phyloP scores from a whole-genome alignment of 2,113 vertebrate genomes.

The Circaetus gallicus region DNA sequence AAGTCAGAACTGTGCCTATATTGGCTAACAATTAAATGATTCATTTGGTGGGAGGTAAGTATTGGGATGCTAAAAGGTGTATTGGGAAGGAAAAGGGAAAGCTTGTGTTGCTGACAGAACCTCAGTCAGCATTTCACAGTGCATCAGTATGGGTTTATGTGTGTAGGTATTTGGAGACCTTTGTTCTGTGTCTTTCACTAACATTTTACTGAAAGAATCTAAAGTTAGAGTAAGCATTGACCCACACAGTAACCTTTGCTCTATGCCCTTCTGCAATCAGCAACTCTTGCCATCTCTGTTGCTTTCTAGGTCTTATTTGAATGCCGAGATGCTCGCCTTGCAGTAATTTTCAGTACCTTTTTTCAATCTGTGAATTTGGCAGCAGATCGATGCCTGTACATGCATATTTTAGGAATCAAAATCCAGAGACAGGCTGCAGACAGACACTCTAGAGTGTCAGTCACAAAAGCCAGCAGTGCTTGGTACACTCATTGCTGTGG shows the following conservation, averaged over 20 bases:
- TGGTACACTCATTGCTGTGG: neutral
- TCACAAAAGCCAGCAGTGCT: neutral
- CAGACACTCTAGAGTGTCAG: neutral
- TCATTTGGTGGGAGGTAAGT: neutral
- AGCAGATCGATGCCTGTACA: neutral
- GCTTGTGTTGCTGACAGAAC: neutral
- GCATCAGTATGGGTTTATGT: neutral
- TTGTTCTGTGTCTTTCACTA: neutral
- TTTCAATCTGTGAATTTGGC: neutral
- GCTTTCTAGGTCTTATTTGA: constrained; percentile 10
- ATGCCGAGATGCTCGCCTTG: neutral
- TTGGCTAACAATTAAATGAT: neutral
- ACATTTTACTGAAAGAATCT: neutral
- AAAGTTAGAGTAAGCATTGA: neutral
- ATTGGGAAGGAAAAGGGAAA: neutral
- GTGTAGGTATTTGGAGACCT: neutral
- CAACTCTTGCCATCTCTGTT: neutral
- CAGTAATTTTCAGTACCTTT: neutral
- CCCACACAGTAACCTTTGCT: neutral
- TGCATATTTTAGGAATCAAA: neutral
- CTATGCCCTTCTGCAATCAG: neutral
- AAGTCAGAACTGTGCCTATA: neutral
- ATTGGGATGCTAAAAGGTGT: neutral
- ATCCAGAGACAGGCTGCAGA: neutral
- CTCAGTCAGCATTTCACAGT: neutral